A percentile compares a stretch with the other conserved stretches of the same genome.
Conservation (phyloP, 2,113 vertebrate species). For the Ploceus nigricollis region DNA sequence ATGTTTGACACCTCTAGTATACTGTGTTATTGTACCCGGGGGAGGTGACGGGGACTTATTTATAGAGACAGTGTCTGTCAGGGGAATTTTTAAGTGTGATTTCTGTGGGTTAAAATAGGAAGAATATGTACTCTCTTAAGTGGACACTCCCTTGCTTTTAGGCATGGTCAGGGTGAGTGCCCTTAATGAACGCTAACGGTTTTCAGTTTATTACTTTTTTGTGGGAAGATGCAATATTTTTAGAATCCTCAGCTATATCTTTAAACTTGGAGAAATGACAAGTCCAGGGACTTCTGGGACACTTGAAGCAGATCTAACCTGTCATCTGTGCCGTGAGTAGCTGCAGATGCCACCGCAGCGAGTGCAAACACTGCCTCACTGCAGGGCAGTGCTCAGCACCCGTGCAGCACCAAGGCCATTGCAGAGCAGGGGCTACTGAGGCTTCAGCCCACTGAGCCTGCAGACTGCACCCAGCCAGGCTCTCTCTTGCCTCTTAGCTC, state of each 20-base stretch:
- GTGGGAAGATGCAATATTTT: not conserved
- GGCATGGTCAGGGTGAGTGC: not conserved
- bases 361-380: not conserved
- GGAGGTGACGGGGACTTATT: conserved; percentile 64
- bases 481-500: not conserved
- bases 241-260: not conserved
- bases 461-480: not conserved
- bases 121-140: conserved; percentile 24
- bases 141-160: conserved; percentile 49
- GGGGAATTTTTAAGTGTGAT: conserved; percentile 40
- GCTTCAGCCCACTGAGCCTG: not conserved
- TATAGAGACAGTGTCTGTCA: conserved; percentile 69
- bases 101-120: conserved; percentile 44
- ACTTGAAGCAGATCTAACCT: conserved; percentile 44
- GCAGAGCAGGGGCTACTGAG: accelerated
- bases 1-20: conserved; percentile 69
- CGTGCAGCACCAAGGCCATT: accelerated
- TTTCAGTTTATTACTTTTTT: conserved; percentile 7
- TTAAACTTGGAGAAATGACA: conserved; percentile 49
- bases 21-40: conserved; percentile 66
- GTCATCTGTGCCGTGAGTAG: not conserved
- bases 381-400: not conserved
- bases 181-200: not conserved
- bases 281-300: conserved; percentile 41
- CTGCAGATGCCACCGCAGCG: not conserved